Evolutionary conservation across 2,797 vertebrate genomes (phyloP).

Genomic region (Crypturellus tataupa): DNA sequence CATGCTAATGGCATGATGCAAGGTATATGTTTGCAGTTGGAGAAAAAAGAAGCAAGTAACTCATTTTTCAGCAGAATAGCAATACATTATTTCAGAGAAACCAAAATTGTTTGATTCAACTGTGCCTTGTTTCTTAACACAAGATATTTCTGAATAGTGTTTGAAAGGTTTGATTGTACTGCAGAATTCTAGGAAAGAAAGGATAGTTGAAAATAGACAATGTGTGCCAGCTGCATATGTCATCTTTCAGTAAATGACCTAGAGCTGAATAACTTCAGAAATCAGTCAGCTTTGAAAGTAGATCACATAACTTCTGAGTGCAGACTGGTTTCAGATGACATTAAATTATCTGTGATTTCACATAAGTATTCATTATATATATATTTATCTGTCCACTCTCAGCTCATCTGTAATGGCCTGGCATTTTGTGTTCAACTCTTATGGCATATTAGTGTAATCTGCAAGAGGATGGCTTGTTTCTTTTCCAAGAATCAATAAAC

Average conservation of each 20-base stretch:
- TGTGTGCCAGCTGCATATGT: neutral
- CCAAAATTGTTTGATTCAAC: neutral
- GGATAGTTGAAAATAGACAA: neutral
- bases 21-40: neutral
- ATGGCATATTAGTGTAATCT: neutral
- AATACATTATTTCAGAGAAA: neutral
- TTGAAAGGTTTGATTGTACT: neutral
- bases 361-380: neutral
- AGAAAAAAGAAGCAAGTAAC: neutral
- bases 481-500: neutral
- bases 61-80: neutral
- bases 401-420: neutral
- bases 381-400: neutral
- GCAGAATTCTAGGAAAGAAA: neutral
- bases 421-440: neutral
- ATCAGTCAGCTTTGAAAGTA: neutral
- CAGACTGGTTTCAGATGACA: neutral
- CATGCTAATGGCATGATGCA: neutral
- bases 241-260: neutral
- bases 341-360: neutral
- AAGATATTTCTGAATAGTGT: neutral
- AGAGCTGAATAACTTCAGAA: neutral
- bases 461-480: neutral
- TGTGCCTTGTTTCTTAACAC: neutral
- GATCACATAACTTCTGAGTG: neutral